Base-by-base conservation (phyloP, 2,797 vertebrate species). In the Borostomias antarcticus region DNA sequence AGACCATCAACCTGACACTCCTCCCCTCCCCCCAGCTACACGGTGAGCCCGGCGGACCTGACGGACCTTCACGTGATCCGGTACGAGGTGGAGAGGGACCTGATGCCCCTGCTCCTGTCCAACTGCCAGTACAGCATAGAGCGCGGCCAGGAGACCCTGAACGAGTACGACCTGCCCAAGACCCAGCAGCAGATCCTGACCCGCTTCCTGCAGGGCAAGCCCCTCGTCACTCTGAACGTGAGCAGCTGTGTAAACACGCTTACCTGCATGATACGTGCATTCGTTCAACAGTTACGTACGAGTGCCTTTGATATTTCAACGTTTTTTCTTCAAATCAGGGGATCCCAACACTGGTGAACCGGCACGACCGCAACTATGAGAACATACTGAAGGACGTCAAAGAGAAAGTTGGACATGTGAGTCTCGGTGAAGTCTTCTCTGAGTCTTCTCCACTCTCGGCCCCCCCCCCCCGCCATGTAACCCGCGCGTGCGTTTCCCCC, bases 81-180 rank as follows among this genome's bases (percentile, higher is more conserved):
- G 13, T 99, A 98, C 0, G 95, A 98, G 54, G 70, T 92, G 17
- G 95, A 95, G 68, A 93, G 86, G 35, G 97, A 99, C 79, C 72
- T 99, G 76, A 87, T 92, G 66, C 95, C 96, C 0, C 87, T 99
- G 77, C 86, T 98, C 66, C 86, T 98, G 32, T 93, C 96, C 78
- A 96, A 95, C 89, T 95, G 95, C 74, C 97, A 98, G 84, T 99
- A 99, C 88, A 94, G 89, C 58, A 90, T 98, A 62, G 93, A 95
- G 82, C 92, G 86, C 10, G 97, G 96, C 45, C 89, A 89, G 66
- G 92, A 96, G 80, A 92, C 92, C 0, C 23, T 94, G 66, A 92
- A 93, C 25, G 94, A 97, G 52, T 94, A 95, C 0, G 93, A 98
- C 78, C 85, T 99, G 71, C 87, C 90, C 70, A 94, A 93, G 83